These are phyloP conservation scores for Amblyopsis rosae DNA, from an alignment of 2,113 vertebrate species.

Conservation along the genomic window DNA sequence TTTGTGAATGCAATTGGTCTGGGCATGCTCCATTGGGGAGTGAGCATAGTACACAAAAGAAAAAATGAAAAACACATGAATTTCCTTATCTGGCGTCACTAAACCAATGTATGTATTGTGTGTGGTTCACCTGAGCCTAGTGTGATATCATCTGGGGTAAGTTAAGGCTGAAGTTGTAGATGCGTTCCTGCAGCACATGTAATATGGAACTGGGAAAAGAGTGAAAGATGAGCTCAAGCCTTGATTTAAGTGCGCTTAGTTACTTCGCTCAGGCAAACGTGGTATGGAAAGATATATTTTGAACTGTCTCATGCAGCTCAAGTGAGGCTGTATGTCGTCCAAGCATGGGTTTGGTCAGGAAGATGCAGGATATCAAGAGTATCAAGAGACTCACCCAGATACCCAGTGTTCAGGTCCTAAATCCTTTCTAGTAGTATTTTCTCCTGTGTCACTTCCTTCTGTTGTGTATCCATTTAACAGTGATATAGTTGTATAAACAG, in stretches of 20 bases:
- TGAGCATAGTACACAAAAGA: neutral
- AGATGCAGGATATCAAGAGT: neutral
- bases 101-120: neutral
- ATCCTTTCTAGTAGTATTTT: neutral
- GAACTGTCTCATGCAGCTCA: neutral
- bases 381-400: neutral
- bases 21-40: too few relatives aligned
- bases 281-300: neutral
- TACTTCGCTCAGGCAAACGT: neutral
- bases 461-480: too few relatives aligned
- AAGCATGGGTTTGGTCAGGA: conserved; percentile 1
- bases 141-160: conserved; percentile 6
- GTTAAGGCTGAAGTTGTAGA: neutral
- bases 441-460: too few relatives aligned
- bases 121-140: neutral
- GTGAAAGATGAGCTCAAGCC: neutral
- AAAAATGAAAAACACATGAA: neutral
- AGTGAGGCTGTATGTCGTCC: neutral
- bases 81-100: neutral
- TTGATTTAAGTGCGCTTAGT: neutral
- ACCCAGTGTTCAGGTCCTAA: neutral
- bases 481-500: too few relatives aligned
- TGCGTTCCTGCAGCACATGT: too few relatives aligned
- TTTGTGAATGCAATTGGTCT: too few relatives aligned
- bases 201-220: neutral